Percentiles rank a stretch among this genome's conserved stretches.
Conservation (phyloP, 2,888 invertebrate genomes). For the Euphydryas editha region DNA sequence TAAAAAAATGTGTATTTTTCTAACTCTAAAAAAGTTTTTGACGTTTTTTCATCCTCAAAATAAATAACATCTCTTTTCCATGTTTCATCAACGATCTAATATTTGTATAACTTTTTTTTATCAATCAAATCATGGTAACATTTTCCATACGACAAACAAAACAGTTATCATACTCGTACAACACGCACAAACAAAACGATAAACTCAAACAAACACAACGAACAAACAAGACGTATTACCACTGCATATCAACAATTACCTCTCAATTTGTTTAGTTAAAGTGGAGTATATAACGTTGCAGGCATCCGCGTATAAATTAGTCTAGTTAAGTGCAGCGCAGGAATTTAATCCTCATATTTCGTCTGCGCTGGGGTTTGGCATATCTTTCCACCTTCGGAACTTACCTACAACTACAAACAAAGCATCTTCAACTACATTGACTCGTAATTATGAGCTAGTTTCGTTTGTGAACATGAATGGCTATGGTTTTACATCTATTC, state of each 20-base stretch:
- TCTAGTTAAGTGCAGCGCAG: slow-evolving; percentile 82
- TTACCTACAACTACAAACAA: slow-evolving; percentile 57
- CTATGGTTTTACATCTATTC: slow-evolving; percentile 30
- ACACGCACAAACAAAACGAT: too few relatives aligned
- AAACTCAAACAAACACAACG: slow-evolving; percentile 31
- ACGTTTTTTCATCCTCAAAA: too few relatives aligned
- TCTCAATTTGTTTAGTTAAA: slow-evolving; percentile 80
- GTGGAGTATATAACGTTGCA: slow-evolving; percentile 60
- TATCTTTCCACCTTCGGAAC: slow-evolving; percentile 77
- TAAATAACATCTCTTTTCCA: neutral
- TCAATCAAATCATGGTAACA: neutral
- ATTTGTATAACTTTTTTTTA: neutral
- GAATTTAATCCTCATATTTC: slow-evolving; percentile 84
- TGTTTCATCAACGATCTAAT: neutral
- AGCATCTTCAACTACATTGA: slow-evolving; percentile 54
- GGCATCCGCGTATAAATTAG: slow-evolving; percentile 77
- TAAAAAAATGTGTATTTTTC: too few relatives aligned
- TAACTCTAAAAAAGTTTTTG: too few relatives aligned
- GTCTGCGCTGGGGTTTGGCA: slow-evolving; percentile 75
- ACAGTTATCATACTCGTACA: slow-evolving; percentile 17
- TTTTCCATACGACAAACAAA: neutral
- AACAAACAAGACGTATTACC: slow-evolving; percentile 57
- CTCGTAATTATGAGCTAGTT: slow-evolving; percentile 50
- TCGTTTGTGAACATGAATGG: slow-evolving; percentile 43
- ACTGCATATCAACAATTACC: slow-evolving; percentile 69